A percentile compares a stretch with the other conserved stretches of the same genome.
These are phyloP conservation scores for Campopleginae sp. DNA, from an alignment of 2,888 invertebrate genomes.

Conservation along the genomic window DNA sequence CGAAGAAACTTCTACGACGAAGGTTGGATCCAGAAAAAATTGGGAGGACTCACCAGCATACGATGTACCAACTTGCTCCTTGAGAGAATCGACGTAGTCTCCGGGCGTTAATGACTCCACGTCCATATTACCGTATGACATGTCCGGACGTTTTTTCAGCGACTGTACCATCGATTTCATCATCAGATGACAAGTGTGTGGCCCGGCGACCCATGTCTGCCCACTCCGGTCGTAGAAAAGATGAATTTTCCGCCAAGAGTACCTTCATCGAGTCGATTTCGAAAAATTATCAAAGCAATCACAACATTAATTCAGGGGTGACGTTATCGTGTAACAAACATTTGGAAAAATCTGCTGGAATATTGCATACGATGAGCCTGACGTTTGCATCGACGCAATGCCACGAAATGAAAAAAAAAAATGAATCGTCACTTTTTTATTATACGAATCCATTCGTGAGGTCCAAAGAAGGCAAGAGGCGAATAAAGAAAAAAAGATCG, in stretches of 20 bases:
- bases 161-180: slow-evolving; percentile 90
- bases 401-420: too few relatives aligned
- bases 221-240: slow-evolving; percentile 92
- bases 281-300: background rate
- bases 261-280: slow-evolving; percentile 84
- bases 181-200: slow-evolving; percentile 91
- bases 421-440: too few relatives aligned
- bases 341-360: too few relatives aligned
- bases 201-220: slow-evolving; percentile 88
- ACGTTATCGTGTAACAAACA: background rate
- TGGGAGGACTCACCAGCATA: slow-evolving; percentile 86
- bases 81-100: slow-evolving; percentile 80
- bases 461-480: too few relatives aligned
- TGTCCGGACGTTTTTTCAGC: slow-evolving; percentile 83
- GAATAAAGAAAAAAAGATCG: too few relatives aligned
- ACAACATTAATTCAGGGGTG: background rate
- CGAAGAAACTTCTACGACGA: background rate
- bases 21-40: background rate
- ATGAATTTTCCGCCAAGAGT: slow-evolving; percentile 89
- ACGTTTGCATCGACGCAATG: too few relatives aligned
- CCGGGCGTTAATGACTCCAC: slow-evolving; percentile 82
- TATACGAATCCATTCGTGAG: too few relatives aligned
- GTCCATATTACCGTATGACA: slow-evolving; percentile 87
- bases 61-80: slow-evolving; percentile 85
- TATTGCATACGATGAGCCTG: too few relatives aligned